Base-by-base conservation (phyloP, 2,113 vertebrate species). In the Psammodynastes pulverulentus region DNA sequence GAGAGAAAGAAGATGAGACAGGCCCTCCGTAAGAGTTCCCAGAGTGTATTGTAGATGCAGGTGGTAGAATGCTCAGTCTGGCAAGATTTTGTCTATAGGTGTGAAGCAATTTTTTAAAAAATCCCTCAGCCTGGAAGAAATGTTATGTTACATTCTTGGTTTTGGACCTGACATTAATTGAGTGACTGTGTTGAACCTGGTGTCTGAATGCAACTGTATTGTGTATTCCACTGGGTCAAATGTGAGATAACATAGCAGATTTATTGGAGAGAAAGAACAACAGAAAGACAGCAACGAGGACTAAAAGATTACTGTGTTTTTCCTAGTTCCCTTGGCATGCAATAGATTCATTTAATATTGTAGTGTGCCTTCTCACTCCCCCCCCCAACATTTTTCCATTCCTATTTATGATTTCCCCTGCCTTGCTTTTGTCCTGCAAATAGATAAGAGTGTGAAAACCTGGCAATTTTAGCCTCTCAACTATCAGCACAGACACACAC, bases 291-390 rank as follows among this genome's bases (percentile, higher is more conserved):
- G 9, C 48, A 46, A 86, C 6, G 10, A 72, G 29, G 5, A 52
- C 21, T 56, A 21, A 86, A 24, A 62, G 29, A 85, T 43, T 48
- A 58, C 34, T 91, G 56, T 49, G 5, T 48, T 56, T 58, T 46
- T 62, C 45, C 19, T 46, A 49, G 67, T 93, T 96, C 91, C 92
- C 86, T 92, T 93, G 91, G 87, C 90, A 26, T 52, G 24, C 85
- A 94, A 90, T 92, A 92, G 90, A 85, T 95, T 95, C 94, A 95
- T 96, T 95, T 96, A 97, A 96, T 95, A 94, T 95, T 94, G 94
- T 93, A 87, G 94, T 95, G 94, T 95, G 94, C 95, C 94, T 95
- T 90, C 54, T 94, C 26, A 91, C 89, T 95, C 92, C 93, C 91
- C 87, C 7, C 7, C 6, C 6, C 53, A 92, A 95, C 88, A 94